Conservation (phyloP, 2,113 vertebrate species). For the Spheniscus mendiculus region DNA sequence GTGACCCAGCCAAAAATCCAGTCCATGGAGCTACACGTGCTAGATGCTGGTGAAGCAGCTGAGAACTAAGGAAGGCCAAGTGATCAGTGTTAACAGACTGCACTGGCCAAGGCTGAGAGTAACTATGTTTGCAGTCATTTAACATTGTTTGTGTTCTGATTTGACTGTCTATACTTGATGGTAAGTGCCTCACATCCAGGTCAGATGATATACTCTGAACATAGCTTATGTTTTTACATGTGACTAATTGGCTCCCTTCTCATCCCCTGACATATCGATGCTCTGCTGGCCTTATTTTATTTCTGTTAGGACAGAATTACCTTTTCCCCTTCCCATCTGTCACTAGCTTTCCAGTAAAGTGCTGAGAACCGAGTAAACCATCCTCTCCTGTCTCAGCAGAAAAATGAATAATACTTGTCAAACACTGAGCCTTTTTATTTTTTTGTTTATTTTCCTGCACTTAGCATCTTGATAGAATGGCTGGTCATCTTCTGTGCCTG, state of each 20-base stretch:
- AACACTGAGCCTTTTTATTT: not conserved
- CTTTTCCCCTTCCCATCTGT: not conserved
- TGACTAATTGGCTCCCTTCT: not conserved
- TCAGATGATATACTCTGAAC: not conserved
- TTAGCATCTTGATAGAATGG: not conserved
- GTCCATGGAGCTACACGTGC: accelerated
- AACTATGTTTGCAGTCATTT: not conserved
- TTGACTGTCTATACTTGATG: not conserved
- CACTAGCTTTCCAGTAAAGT: not conserved
- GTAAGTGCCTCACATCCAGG: not conserved
- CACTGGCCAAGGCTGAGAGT: not conserved
- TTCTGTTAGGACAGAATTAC: not conserved
- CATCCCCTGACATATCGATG: not conserved
- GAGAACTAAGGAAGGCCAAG: not conserved
- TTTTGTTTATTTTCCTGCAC: not conserved
- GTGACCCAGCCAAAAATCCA: not conserved
- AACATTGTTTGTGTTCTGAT: not conserved
- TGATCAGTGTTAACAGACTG: not conserved
- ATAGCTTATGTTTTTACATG: not conserved
- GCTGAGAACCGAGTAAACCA: not conserved
- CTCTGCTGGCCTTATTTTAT: not conserved
- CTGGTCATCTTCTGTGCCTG: not conserved
- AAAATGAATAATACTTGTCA: not conserved
- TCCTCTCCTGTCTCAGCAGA: not conserved
- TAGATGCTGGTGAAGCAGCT: not conserved